phyloP scores from a whole-genome alignment of 2,113 vertebrate species.

The Tupaia chinensis region DNA sequence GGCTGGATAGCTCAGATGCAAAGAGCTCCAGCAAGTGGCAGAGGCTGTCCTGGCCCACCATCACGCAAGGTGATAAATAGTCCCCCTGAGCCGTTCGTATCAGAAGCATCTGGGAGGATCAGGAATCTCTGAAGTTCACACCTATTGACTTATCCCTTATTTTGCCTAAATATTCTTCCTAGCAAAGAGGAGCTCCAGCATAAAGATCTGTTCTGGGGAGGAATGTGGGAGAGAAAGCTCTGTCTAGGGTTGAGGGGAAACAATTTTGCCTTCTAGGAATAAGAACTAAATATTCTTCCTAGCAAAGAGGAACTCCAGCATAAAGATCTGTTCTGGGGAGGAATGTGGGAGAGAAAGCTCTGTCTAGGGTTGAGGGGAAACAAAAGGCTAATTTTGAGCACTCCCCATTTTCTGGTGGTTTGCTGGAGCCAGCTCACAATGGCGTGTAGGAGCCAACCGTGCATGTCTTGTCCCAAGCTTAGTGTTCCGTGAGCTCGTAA shows the following conservation, averaged over 20 bases:
- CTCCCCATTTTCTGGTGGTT: not conserved
- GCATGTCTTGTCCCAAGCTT: not conserved
- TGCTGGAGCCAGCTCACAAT: not conserved
- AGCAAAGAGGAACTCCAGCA: not conserved
- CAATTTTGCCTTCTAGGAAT: too few relatives aligned
- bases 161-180: not conserved
- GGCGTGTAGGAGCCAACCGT: not conserved
- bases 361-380: not conserved
- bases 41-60: not conserved
- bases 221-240: not conserved
- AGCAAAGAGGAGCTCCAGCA: not conserved
- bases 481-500: not conserved
- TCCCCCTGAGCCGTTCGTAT: not conserved
- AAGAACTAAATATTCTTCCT: not conserved
- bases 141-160: not conserved
- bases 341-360: not conserved
- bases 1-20: not conserved
- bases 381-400: not conserved
- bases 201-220: not conserved
- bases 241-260: not conserved
- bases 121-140: not conserved
- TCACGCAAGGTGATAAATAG: not conserved
- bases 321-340: not conserved
- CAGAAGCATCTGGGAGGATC: not conserved
- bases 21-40: not conserved